Evolutionary conservation across 2,113 vertebrate genomes (phyloP).

Genomic region (Craseonycteris thonglongyai): DNA sequence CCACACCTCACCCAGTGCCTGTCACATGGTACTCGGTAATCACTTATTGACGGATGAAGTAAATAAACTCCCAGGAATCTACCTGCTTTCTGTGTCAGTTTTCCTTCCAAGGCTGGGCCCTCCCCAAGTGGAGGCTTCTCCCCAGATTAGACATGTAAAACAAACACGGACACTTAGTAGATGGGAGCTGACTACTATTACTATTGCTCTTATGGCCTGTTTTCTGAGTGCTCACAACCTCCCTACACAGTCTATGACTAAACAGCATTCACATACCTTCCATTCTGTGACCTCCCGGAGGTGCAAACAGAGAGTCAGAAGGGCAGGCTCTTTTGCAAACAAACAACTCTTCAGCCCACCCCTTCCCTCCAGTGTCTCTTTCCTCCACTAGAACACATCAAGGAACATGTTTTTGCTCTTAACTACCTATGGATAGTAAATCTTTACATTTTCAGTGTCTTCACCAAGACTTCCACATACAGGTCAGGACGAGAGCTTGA

Average conservation of each 20-base stretch:
- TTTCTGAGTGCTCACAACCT: not conserved
- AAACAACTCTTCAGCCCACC: not conserved
- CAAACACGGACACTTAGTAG: not conserved
- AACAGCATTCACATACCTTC: not conserved
- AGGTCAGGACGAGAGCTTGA: not conserved
- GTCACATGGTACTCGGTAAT: not conserved
- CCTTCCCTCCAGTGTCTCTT: not conserved
- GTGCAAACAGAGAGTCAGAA: not conserved
- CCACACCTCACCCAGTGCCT: not conserved
- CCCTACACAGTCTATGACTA: not conserved
- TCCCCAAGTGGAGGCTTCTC: not conserved
- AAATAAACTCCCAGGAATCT: not conserved
- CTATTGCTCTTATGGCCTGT: not conserved
- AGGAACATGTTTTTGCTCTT: not conserved
- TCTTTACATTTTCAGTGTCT: not conserved
- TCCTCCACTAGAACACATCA: not conserved
- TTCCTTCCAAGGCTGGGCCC: not conserved
- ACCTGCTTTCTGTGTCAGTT: not conserved
- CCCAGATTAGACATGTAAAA: not conserved
- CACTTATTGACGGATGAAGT: not conserved
- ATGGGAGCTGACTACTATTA: no score
- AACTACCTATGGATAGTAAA: slow-evolving; percentile 1
- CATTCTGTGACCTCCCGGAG: not conserved
- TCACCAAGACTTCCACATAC: not conserved
- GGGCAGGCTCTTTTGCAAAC: not conserved